Evolutionary conservation across 2,888 invertebrate species (phyloP).

Genomic region (Pyrrhosoma nymphula): DNA sequence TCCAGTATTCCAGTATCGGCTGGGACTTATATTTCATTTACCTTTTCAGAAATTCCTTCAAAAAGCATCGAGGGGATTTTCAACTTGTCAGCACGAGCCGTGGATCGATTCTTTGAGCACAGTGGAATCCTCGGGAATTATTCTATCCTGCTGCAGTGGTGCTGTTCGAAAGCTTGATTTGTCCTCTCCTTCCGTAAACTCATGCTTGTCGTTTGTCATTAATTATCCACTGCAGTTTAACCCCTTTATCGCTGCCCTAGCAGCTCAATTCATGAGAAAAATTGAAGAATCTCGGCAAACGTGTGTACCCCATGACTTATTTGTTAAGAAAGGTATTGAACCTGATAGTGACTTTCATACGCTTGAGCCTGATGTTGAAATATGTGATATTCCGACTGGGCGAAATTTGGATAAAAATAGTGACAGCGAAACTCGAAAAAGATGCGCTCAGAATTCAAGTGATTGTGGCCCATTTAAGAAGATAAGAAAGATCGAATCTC

Average conservation of each 20-base stretch:
- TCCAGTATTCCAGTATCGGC: neutral
- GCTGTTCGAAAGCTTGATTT: neutral
- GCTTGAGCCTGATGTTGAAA: neutral
- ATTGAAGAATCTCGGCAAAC: neutral
- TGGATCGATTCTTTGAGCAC: slow-evolving; percentile 12
- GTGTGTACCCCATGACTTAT: neutral
- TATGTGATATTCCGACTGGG: neutral
- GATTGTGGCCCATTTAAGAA: neutral
- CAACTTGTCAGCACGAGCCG: neutral
- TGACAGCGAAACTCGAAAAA: neutral
- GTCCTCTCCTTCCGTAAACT: neutral
- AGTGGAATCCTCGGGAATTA: neutral
- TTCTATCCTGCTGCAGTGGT: neutral
- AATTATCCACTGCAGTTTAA: neutral
- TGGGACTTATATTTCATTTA: neutral
- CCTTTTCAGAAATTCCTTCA: slow-evolving; percentile 31
- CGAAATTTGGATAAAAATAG: neutral
- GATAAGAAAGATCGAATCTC: neutral
- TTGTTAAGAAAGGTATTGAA: neutral
- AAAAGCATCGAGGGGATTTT: slow-evolving; percentile 16
- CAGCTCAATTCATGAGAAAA: neutral
- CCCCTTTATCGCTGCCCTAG: neutral
- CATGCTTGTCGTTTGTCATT: neutral
- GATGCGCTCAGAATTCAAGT: neutral
- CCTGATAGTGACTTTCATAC: neutral